These are phyloP conservation scores for Muscina levida DNA, from an alignment of 2,888 invertebrate genomes.

Conservation along the genomic window DNA sequence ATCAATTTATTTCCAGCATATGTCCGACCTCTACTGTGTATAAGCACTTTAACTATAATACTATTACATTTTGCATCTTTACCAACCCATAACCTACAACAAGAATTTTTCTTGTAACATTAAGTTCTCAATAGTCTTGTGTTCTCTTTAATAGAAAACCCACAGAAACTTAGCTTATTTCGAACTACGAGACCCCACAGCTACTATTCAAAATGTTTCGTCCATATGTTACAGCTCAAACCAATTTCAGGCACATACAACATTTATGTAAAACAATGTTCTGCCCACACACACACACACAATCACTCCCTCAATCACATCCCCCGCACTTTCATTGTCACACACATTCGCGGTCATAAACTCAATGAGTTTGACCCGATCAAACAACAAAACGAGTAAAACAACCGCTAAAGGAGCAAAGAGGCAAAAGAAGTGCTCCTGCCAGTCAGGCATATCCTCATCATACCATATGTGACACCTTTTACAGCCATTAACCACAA, in stretches of 20 bases:
- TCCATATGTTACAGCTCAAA: slow-evolving; percentile 34
- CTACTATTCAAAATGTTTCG: slow-evolving; percentile 22
- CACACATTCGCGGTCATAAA: not conserved
- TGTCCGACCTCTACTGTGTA: too few species aligned
- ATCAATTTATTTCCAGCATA: too few species aligned
- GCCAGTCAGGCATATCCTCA: slow-evolving; percentile 47
- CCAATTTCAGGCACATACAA: slow-evolving; percentile 34
- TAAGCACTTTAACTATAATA: too few species aligned
- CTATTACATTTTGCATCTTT: too few species aligned
- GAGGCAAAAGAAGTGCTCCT: not conserved
- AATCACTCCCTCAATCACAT: not conserved
- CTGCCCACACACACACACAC: slow-evolving; percentile 2
- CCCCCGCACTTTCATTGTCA: too few species aligned
- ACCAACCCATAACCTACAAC: too few species aligned
- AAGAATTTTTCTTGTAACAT: too few species aligned
- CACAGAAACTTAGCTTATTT: slow-evolving; percentile 15
- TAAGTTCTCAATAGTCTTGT: not conserved
- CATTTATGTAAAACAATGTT: slow-evolving; percentile 36
- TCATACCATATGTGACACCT: slow-evolving; percentile 63
- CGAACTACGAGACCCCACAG: slow-evolving; percentile 7
- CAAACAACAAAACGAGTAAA: not conserved
- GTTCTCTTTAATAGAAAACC: slow-evolving; percentile 14
- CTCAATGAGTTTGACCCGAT: slow-evolving; percentile 63
- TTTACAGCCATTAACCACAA: slow-evolving; percentile 64
- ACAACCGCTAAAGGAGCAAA: slow-evolving; percentile 25